These are phyloP conservation scores for Dendrocopos noguchii DNA, from an alignment of 2,113 vertebrate species.

Conservation along the genomic window DNA sequence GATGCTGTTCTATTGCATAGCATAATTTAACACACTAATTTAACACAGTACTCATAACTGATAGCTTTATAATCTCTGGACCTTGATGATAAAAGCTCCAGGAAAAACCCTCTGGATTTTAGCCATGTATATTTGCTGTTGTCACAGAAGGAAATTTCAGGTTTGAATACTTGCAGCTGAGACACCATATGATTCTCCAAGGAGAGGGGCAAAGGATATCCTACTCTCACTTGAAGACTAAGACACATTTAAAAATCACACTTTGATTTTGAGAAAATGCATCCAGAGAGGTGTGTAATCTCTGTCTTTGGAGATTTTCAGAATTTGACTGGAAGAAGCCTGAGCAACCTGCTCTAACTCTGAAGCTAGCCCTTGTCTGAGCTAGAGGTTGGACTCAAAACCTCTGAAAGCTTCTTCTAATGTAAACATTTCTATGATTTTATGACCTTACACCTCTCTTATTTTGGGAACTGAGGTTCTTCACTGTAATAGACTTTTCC, in stretches of 20 bases:
- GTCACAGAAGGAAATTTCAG: not conserved
- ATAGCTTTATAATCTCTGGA: constrained; percentile 15
- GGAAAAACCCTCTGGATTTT: constrained; percentile 33
- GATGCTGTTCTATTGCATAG: not conserved
- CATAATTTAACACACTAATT: constrained; percentile 33
- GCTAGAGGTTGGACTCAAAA: not conserved
- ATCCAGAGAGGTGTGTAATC: not conserved
- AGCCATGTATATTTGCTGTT: not conserved
- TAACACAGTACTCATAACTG: constrained; percentile 6
- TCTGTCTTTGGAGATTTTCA: not conserved
- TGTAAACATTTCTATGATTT: not conserved
- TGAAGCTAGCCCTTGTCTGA: not conserved
- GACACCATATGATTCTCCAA: not conserved
- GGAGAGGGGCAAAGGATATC: not conserved
- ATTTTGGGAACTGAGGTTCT: not conserved
- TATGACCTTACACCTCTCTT: not conserved
- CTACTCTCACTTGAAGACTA: not conserved
- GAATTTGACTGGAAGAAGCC: not conserved
- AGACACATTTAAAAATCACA: not conserved
- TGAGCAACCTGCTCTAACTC: not conserved
- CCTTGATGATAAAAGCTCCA: not conserved
- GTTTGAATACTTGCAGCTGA: not conserved
- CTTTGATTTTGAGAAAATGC: not conserved
- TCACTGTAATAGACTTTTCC: not conserved
- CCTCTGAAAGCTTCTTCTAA: not conserved